These are phyloP conservation scores for Palythoa heliodiscus DNA, from an alignment of 92 coral and sea anemone genomes.

Conservation along the genomic window DNA sequence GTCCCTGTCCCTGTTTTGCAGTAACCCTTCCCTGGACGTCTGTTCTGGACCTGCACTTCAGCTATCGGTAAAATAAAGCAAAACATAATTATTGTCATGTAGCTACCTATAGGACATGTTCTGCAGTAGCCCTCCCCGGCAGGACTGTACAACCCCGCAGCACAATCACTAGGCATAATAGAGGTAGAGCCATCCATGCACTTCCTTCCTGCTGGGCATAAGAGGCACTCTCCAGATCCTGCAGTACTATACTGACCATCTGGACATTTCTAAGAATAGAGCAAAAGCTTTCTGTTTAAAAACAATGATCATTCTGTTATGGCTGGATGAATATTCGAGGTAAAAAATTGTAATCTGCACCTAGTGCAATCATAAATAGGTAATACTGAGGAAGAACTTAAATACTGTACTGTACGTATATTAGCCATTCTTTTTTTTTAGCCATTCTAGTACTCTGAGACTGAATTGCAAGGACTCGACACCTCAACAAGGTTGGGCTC, in stretches of 20 bases:
- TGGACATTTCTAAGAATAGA: constrained; percentile 76
- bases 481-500: too few relatives aligned
- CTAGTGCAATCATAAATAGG: too few relatives aligned
- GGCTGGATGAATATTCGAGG: too few relatives aligned
- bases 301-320: background rate
- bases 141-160: constrained; percentile 86
- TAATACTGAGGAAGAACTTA: too few relatives aligned
- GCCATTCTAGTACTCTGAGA: too few relatives aligned
- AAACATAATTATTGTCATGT: background rate
- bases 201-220: constrained; percentile 87
- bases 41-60: background rate
- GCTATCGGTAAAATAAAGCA: background rate
- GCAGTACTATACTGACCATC: constrained; percentile 89
- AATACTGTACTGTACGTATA: too few relatives aligned
- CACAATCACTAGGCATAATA: constrained; percentile 77
- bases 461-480: too few relatives aligned
- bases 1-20: too few relatives aligned
- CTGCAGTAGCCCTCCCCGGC: constrained; percentile 88
- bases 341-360: too few relatives aligned
- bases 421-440: too few relatives aligned
- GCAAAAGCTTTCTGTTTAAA: background rate
- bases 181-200: constrained; percentile 82
- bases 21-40: too few relatives aligned
- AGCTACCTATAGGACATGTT: constrained; percentile 78
- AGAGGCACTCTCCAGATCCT: constrained; percentile 74